Evolutionary conservation across 2,888 invertebrate species (phyloP).

Genomic region (Tiphia femorata): DNA sequence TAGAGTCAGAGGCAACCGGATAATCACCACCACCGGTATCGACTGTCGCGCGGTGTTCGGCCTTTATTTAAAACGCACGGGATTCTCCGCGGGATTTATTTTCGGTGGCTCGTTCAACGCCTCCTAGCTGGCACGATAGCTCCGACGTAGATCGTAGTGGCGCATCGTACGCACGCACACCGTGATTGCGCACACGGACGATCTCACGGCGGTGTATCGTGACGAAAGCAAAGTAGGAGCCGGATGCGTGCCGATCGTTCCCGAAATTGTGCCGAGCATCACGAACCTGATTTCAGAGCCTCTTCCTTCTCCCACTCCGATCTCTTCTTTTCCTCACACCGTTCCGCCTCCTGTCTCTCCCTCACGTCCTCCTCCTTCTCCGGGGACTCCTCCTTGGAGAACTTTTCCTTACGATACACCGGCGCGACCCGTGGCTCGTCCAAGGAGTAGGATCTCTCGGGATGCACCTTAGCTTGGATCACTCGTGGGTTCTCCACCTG

Average conservation of each 20-base stretch:
- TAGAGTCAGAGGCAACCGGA: constrained; percentile 5
- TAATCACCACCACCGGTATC: constrained; percentile 46
- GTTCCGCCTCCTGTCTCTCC: background rate
- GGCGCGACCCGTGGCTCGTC: no score
- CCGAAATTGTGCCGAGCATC: constrained; percentile 4
- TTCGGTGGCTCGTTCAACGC: constrained; percentile 52
- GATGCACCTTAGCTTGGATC: no score
- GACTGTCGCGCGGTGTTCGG: constrained; percentile 37
- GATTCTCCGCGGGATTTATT: constrained; percentile 61
- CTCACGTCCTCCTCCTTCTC: constrained; percentile 12
- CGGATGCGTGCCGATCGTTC: constrained; percentile 1
- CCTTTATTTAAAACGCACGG: constrained; percentile 62
- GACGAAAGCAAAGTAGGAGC: no score
- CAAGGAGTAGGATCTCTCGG: no score
- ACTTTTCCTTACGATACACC: constrained; percentile 22
- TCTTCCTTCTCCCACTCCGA: constrained; percentile 27
- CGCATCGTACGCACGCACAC: background rate
- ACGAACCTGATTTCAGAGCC: constrained; percentile 49
- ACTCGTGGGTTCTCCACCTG: no score
- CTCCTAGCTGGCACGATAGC: constrained; percentile 40
- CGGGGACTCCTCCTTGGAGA: constrained; percentile 35
- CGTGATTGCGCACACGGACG: background rate
- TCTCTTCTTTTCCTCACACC: constrained; percentile 31
- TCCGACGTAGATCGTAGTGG: constrained; percentile 17
- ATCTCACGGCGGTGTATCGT: no score